Base-by-base conservation (phyloP, 2,888 invertebrate species). In the Dione juno region DNA sequence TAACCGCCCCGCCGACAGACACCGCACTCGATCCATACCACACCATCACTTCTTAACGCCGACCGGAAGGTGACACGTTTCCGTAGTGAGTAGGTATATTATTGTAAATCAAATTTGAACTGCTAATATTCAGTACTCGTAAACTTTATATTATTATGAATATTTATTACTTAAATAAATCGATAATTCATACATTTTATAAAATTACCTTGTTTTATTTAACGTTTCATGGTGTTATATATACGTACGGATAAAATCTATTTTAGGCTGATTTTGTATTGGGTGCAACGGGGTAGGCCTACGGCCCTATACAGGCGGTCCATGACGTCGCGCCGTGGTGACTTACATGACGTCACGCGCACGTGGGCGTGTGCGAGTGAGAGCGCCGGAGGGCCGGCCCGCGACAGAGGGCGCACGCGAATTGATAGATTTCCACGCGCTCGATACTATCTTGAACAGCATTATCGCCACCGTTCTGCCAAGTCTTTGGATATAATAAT, bases 391-490 rank as follows among this genome's bases (percentile, higher is more conserved):
- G 75, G 76, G 75, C 76, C 69, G 78, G 79, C 76, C 76, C 71
- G 69, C 71, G 79, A 76, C 81, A 80, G 80, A 84, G 87, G 86
- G 87, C 81, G 88, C 87, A 84, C 87, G 85, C 87, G 85, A 87
- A 87, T 87, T 88, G 86, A 88, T 88, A 88, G 87, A 86, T 88
- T 85, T 87, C 84, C 84, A 83, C 87, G 82, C 90, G 89, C 85
- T 90, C 89, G 87, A 90, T 90, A 90, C 88, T 82, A 89, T 89
- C 89, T 89, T 83, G 86, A 85, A 87, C 86, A 82, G 85, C 84
- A 88, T 88, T 89, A 88, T 84, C 82, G 83, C 77, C 76, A 80
- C 28, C 69, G 77, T 16, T 57, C 57, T 57, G 16, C 11, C 16
- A 16, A 57, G 16, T 57, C 16, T 37, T n/a, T 57, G 11, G 50